phyloP scores from a whole-genome alignment of 2,797 vertebrate genomes.

The Chelonia mydas region DNA sequence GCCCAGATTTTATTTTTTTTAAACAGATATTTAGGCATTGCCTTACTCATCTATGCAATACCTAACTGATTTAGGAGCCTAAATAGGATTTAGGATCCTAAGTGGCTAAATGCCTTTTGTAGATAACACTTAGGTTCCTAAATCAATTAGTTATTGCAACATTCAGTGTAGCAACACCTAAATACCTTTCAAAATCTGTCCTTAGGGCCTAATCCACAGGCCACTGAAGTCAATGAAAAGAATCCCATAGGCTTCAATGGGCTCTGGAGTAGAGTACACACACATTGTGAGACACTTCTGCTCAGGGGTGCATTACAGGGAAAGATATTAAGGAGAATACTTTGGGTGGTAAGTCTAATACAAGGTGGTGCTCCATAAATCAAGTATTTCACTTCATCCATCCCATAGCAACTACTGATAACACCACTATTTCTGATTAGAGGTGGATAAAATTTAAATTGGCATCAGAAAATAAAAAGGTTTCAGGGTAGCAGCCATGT shows the following conservation, averaged over 20 bases:
- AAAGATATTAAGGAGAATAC: background rate
- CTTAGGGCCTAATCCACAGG: background rate
- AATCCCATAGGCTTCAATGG: background rate
- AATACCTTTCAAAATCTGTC: background rate
- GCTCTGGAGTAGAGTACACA: background rate
- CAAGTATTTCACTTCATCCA: no score
- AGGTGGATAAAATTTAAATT: background rate
- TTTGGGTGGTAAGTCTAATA: rapidly evolving
- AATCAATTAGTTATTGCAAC: background rate
- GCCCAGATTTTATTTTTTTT: background rate
- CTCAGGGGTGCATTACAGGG: background rate
- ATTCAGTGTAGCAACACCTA: background rate
- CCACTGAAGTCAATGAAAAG: background rate
- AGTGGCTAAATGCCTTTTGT: background rate
- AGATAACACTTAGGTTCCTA: background rate
- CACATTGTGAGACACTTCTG: background rate
- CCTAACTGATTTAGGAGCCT: background rate
- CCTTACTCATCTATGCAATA: background rate
- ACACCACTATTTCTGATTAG: background rate
- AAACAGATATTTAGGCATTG: background rate
- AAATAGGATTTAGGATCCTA: background rate
- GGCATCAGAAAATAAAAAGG: background rate
- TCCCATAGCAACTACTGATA: background rate
- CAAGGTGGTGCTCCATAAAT: no score
- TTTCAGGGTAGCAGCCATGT: no score